Evolutionary conservation across 2,888 invertebrate species (phyloP).

Genomic region (Mesorhabditis sp.): DNA sequence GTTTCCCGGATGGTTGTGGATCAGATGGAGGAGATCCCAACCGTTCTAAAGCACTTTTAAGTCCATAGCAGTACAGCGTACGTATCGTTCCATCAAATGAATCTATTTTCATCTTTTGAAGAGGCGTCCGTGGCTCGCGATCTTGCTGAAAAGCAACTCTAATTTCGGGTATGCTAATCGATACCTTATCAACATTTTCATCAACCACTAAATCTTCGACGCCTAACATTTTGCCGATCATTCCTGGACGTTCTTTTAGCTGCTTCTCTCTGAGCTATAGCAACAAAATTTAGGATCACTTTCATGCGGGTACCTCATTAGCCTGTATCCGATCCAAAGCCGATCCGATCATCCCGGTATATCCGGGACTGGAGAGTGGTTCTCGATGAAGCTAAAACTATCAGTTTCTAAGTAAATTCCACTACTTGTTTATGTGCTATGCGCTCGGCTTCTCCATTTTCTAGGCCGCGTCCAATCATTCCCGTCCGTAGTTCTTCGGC

Average conservation of each 20-base stretch:
- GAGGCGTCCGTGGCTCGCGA: neutral
- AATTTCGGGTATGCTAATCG: neutral
- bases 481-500: neutral
- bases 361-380: neutral
- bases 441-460: neutral
- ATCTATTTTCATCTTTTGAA: neutral
- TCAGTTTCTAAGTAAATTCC: neutral
- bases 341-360: neutral
- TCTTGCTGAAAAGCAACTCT: neutral
- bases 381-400: neutral
- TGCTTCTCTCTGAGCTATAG: neutral
- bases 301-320: neutral
- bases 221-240: neutral
- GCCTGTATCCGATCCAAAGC: neutral
- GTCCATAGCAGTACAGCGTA: neutral
- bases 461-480: neutral
- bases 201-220: neutral
- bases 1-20: neutral
- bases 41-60: neutral
- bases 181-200: neutral
- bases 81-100: conserved; percentile 2
- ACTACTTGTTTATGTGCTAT: neutral
- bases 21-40: neutral
- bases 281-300: neutral
- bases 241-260: neutral